A percentile compares a stretch with the other conserved stretches of the same genome.
Conservation (phyloP, 1,140 invertebrate species). For the Neocloeon triangulifer region DNA sequence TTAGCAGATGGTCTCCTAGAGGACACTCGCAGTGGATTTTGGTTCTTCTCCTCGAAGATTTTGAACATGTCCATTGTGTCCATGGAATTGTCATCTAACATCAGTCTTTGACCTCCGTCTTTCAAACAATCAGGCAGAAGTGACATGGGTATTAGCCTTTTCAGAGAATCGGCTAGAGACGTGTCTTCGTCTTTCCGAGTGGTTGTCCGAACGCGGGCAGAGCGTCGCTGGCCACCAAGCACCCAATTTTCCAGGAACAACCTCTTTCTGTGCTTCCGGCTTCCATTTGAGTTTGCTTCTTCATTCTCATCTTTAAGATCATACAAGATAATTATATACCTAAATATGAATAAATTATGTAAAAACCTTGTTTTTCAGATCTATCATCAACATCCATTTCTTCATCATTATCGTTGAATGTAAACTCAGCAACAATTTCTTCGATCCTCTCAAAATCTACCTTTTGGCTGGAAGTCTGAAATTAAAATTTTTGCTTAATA, state of each 20-base stretch:
- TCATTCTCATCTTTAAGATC: too few species aligned
- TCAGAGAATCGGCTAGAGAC: slow-evolving; percentile 37
- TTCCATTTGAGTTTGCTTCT: too few species aligned
- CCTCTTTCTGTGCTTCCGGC: too few species aligned
- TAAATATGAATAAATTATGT: too few species aligned
- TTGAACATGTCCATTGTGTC: slow-evolving; percentile 36
- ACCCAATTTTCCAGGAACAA: slow-evolving; percentile 43
- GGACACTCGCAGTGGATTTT: too few species aligned
- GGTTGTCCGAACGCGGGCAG: slow-evolving; percentile 30
- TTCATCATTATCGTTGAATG: slow-evolving; percentile 17
- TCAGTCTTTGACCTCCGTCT: slow-evolving; percentile 7
- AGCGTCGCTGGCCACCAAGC: slow-evolving; percentile 45
- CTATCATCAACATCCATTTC: slow-evolving; percentile 25
- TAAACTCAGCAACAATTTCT: slow-evolving; percentile 9
- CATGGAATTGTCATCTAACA: slow-evolving; percentile 26
- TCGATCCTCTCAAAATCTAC: slow-evolving; percentile 11
- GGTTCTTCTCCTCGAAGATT: too few species aligned
- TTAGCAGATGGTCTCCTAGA: too few species aligned
- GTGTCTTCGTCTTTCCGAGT: slow-evolving; percentile 27
- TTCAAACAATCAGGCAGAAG: slow-evolving; percentile 21
- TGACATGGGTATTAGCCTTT: slow-evolving; percentile 28
- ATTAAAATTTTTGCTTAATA: too few species aligned
- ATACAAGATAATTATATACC: slow-evolving; percentile 35
- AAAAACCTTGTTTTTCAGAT: slow-evolving; percentile 26
- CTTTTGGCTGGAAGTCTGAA: slow-evolving; percentile 12